phyloP scores from a whole-genome alignment of 2,113 vertebrate genomes.

The Hyperopisus bebe region DNA sequence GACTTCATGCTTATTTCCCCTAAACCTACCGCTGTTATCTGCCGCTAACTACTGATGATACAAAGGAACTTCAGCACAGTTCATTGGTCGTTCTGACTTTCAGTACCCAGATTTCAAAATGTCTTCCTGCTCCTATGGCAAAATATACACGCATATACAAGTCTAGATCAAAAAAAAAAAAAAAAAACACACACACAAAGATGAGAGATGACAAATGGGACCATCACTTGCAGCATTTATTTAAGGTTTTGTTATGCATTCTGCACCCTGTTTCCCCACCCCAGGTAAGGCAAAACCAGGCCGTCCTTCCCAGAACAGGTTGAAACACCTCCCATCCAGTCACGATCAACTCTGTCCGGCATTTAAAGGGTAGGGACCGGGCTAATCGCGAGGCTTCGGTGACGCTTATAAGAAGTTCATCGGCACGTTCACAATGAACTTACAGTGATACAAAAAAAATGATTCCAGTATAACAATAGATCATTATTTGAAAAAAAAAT shows the following conservation, averaged over 20 bases:
- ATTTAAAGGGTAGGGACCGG: not conserved
- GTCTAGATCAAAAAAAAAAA: not conserved
- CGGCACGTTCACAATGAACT: not conserved
- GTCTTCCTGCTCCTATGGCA: not conserved
- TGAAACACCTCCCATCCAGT: not conserved
- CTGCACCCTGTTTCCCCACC: not conserved
- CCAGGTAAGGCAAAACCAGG: not conserved
- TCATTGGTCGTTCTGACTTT: not conserved
- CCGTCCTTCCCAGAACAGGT: not conserved
- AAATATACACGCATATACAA: not conserved
- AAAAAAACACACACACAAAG: not conserved
- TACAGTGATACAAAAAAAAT: not conserved
- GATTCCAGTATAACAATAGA: not conserved
- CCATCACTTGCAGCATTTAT: slow-evolving; percentile 12
- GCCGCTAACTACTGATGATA: not conserved
- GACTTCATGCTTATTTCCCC: not conserved
- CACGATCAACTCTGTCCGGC: not conserved
- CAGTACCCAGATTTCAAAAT: not conserved
- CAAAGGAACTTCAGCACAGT: not conserved
- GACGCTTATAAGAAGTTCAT: not conserved
- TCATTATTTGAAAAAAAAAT: not conserved
- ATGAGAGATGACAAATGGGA: not conserved
- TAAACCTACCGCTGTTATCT: not conserved
- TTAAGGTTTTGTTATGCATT: not conserved
- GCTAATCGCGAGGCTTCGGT: not conserved